Conservation (phyloP, 2,888 invertebrate genomes). For the Apomyelois bistriatella region DNA sequence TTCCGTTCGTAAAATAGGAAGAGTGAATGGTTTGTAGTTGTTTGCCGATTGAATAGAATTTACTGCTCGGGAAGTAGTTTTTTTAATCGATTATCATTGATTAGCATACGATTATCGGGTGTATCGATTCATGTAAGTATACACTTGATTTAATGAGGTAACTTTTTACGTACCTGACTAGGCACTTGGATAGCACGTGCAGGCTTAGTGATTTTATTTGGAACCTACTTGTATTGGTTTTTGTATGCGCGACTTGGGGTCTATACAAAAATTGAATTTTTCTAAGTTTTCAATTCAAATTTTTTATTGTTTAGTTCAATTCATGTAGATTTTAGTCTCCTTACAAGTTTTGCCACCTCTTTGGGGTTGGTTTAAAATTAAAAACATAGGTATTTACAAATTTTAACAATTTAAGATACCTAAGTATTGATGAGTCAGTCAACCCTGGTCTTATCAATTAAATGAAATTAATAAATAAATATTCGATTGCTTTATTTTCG, state of each 20-base stretch:
- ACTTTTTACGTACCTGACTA: conserved; percentile 6
- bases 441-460: not conserved
- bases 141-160: conserved; percentile 16
- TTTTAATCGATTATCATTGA: conserved; percentile 11
- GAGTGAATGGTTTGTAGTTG: not conserved
- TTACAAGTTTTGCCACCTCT: no score
- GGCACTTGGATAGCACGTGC: not conserved
- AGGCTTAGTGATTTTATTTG: not conserved
- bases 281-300: no score
- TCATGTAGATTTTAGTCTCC: no score
- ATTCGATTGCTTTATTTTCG: not conserved
- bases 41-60: not conserved
- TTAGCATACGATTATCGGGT: conserved; percentile 18
- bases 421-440: not conserved
- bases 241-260: not conserved
- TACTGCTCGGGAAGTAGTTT: conserved; percentile 3
- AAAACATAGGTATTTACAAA: no score
- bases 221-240: not conserved
- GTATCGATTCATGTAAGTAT: conserved; percentile 5
- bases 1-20: conserved; percentile 1
- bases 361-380: no score
- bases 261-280: no score
- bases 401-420: no score
- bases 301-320: no score
- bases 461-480: not conserved